These are phyloP conservation scores for Ophioninae sp. DNA, from an alignment of 2,888 invertebrate species.

Conservation along the genomic window DNA sequence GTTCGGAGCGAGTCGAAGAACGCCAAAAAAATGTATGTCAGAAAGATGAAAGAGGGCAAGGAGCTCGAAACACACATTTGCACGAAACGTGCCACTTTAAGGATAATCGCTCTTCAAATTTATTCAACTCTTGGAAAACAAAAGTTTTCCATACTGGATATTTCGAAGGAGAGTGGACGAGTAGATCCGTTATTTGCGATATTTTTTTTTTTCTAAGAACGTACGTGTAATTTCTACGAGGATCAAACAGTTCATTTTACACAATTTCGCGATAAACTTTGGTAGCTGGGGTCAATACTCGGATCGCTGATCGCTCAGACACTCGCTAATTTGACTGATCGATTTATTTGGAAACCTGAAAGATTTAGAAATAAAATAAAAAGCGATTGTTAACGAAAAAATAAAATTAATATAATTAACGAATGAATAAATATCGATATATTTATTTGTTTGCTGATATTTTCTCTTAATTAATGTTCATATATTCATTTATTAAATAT, in stretches of 20 bases:
- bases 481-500: too few species aligned
- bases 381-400: too few species aligned
- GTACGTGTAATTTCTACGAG: neutral
- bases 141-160: neutral
- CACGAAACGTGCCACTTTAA: conserved; percentile 5
- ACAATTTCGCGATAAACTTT: neutral
- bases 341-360: too few species aligned
- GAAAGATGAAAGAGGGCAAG: neutral
- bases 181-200: neutral
- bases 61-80: conserved; percentile 13
- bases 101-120: conserved; percentile 12
- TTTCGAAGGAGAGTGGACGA: neutral
- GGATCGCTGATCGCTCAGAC: neutral
- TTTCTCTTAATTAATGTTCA: too few species aligned
- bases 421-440: too few species aligned
- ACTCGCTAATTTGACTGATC: too few species aligned
- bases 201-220: neutral
- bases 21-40: too few species aligned
- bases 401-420: too few species aligned
- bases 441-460: too few species aligned
- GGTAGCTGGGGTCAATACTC: neutral
- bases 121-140: neutral
- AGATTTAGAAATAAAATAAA: too few species aligned
- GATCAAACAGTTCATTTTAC: neutral
- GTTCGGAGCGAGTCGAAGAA: neutral